These are phyloP conservation scores for Setophaga coronata DNA, from an alignment of 2,113 vertebrate species.

Conservation along the genomic window DNA sequence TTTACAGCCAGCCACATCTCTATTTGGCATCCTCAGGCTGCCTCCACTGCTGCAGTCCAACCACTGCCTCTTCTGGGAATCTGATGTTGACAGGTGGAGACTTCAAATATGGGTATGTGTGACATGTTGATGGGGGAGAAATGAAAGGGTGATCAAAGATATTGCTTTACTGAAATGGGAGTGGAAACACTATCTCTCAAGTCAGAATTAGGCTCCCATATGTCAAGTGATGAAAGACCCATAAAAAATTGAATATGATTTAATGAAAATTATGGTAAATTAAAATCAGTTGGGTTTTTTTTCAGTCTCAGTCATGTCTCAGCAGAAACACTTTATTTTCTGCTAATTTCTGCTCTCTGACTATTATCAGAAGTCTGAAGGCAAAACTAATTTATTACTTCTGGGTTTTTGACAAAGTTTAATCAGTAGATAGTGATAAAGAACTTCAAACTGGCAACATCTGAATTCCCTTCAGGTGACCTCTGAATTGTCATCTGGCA, in stretches of 20 bases:
- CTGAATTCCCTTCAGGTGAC: not conserved
- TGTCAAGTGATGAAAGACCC: constrained; percentile 23
- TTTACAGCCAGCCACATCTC: not conserved
- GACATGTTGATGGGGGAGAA: not conserved
- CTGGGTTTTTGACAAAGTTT: not conserved
- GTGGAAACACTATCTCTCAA: constrained; percentile 34
- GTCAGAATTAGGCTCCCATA: constrained; percentile 46
- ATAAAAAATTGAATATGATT: constrained; percentile 4
- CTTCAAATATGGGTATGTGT: not conserved
- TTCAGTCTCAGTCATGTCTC: not conserved
- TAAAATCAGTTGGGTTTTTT: not conserved
- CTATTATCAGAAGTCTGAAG: not conserved
- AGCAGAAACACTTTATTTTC: not conserved
- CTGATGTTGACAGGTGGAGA: constrained; percentile 37
- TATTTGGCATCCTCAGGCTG: not conserved
- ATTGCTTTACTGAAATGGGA: constrained; percentile 8
- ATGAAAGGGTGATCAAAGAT: constrained; percentile 38
- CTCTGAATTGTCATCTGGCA: not conserved
- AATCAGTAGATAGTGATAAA: not conserved
- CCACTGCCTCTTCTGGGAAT: not conserved
- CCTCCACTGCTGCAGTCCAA: not conserved
- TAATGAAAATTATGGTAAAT: not conserved
- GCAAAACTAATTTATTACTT: not conserved
- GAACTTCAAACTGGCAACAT: not conserved
- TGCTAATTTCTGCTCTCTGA: not conserved